A percentile compares a stretch with the other conserved stretches of the same genome.
These are phyloP conservation scores for Ophion ellenae DNA, from an alignment of 2,888 invertebrate genomes.

Conservation along the genomic window DNA sequence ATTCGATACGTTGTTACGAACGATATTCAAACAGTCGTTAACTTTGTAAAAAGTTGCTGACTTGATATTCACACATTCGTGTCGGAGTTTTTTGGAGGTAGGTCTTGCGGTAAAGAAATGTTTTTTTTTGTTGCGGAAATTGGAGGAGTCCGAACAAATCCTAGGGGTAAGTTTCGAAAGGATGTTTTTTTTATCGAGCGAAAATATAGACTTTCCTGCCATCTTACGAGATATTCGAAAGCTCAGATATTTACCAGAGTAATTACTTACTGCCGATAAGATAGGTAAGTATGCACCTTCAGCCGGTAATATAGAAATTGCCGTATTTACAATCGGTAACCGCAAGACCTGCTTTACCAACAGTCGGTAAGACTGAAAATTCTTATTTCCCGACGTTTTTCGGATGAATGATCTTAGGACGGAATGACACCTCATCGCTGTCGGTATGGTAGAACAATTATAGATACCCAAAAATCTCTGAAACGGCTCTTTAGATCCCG, in stretches of 20 bases:
- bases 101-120: background rate
- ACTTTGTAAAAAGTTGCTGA: background rate
- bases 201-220: background rate
- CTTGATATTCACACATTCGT: background rate
- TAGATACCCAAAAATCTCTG: too few relatives aligned
- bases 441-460: too few relatives aligned
- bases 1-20: background rate
- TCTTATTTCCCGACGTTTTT: background rate
- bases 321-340: background rate
- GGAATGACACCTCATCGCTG: too few relatives aligned
- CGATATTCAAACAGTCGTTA: background rate
- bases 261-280: background rate
- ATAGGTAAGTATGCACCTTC: background rate
- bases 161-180: background rate
- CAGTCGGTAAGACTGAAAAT: background rate
- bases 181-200: background rate
- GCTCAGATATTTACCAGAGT: background rate
- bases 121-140: background rate
- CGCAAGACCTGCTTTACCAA: background rate
- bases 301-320: background rate
- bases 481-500: too few relatives aligned
- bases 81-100: background rate
- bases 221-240: slow-evolving; percentile 5
- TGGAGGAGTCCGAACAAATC: background rate
- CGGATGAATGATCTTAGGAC: too few relatives aligned